Base-by-base conservation (phyloP, 1,140 invertebrate genomes). In the Rhopalosiphum maidis region DNA sequence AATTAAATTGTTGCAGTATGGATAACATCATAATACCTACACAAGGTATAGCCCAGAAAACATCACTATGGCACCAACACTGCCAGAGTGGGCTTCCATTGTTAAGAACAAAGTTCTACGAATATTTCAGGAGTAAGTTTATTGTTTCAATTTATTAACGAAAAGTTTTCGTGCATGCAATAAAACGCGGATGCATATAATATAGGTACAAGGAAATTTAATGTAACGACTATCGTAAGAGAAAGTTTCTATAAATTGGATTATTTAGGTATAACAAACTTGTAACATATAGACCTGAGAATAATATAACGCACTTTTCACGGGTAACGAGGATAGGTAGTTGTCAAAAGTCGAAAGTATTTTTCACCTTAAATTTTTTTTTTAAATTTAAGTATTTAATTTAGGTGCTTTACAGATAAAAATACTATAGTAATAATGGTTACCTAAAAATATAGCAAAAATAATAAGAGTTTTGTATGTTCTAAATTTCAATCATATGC, bases 31-130 rank as follows among this genome's bases (percentile, higher is more conserved):
- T 85, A 77, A 77, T 77, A 77, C 30, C 60, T 77, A 77, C 15
- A 77, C 21, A 54, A 82, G 37, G 43, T 54, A 83, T 23, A 86
- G 91, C 91, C 91, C 82, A 86, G 82, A 93, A 83, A 93, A 93
- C 91, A 93, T 93, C 91, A 25, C 51, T 51, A 93, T 93, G 91
- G 91, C 91, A 55, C 91, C 91, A 43, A 93, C 91, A 9, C 25
- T 93, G 91, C 91, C 91, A 55, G 91, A 93, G 37, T 93, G 91
- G 91, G 91, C 91, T 93, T n/a, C 82, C 77, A 93, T 93, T 48
- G 77, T 93, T 82, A 93, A 93, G 91, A 93, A 93, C 48, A 93
- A 93, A 85, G 82, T 93, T 55, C 82, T 93, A 41, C 91, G 48
- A 86, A 18, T 93, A 43, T 93, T 93, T 43, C 43, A 93, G 77